Base-by-base conservation (phyloP, 2,888 invertebrate genomes). In the Sipha maydis region DNA sequence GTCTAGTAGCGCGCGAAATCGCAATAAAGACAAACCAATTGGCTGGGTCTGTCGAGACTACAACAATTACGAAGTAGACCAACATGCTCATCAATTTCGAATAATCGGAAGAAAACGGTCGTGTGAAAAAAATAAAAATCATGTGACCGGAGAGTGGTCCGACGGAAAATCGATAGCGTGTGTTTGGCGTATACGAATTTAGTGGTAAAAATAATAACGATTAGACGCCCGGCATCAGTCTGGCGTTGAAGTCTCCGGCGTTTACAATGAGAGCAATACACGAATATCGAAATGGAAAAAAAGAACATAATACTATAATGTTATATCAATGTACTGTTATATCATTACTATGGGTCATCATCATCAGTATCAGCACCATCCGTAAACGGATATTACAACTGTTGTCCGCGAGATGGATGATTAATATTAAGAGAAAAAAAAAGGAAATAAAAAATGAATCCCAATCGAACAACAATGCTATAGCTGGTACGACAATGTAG, bases 161-260 rank as follows among this genome's bases (percentile, higher is more conserved):
- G 71, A 25, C 48, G 48, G 48, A 14, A 48, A 48, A 83, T 73
- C 9, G 83, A 71, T 48, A 54, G 28, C 69, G 38, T 38, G 48
- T 25, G 67, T 56, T 38, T 21, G 38, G 75, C 56, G 34, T 82
- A 48, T 14, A 41, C n/a, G 69, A 41, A 56, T 85, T 85, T 85
- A 31, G 76, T 14, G 76, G 38, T 76, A 67, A 77, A 85, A 41
- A 67, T 84, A 77, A 85, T 77, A 85, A 61, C 76, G 56, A 85
- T 78, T 85, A 85, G 34, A 67, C 38, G 61, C 31, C 41, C 14
- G 77, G 85, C 77, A 41, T 9, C 77, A 31, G 85, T 77, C 77
- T 31, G 85, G 77, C 85, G 85, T 85, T 77, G 31, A 67, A 85
- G 61, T 85, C 85, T 77, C 48, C n/a, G 21, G 54, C 25, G 67